These are phyloP conservation scores for Orthosia incerta DNA, from an alignment of 2,888 invertebrate genomes.

Conservation along the genomic window DNA sequence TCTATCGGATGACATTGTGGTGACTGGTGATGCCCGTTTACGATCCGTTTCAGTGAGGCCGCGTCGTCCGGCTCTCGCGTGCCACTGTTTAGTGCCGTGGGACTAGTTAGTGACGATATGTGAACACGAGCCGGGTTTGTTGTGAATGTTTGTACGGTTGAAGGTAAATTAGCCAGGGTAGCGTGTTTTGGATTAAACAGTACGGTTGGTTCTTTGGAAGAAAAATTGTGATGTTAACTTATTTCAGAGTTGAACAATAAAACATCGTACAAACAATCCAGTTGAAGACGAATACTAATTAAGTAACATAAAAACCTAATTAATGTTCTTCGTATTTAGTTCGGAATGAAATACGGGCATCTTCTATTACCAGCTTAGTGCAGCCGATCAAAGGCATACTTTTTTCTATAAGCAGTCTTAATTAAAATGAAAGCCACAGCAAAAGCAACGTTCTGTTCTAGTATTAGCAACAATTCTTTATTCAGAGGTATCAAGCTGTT, in stretches of 20 bases:
- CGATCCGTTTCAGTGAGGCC: slow-evolving; percentile 53
- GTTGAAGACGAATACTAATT: background rate
- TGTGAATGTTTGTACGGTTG: slow-evolving; percentile 7
- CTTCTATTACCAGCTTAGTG: background rate
- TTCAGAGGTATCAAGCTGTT: slow-evolving; percentile 28
- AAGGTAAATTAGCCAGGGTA: background rate
- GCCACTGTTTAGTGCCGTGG: slow-evolving; percentile 46
- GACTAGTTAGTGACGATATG: slow-evolving; percentile 41
- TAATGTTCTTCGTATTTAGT: background rate
- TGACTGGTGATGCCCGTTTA: slow-evolving; percentile 60
- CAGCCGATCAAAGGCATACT: background rate
- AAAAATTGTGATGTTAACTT: background rate
- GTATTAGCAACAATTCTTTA: slow-evolving; percentile 2
- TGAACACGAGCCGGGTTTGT: slow-evolving; percentile 28
- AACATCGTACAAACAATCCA: background rate
- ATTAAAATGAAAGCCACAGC: slow-evolving; percentile 12
- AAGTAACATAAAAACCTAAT: background rate
- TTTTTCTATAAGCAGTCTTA: slow-evolving; percentile 9
- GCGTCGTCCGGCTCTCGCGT: slow-evolving; percentile 43
- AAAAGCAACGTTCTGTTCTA: slow-evolving; percentile 8
- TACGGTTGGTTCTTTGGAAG: background rate
- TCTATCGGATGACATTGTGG: slow-evolving; percentile 35
- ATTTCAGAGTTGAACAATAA: background rate
- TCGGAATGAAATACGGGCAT: background rate
- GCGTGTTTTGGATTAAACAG: slow-evolving; percentile 4